Evolutionary conservation across 2,797 vertebrate species (phyloP).

Genomic region (Rhadinocentrus ornatus): DNA sequence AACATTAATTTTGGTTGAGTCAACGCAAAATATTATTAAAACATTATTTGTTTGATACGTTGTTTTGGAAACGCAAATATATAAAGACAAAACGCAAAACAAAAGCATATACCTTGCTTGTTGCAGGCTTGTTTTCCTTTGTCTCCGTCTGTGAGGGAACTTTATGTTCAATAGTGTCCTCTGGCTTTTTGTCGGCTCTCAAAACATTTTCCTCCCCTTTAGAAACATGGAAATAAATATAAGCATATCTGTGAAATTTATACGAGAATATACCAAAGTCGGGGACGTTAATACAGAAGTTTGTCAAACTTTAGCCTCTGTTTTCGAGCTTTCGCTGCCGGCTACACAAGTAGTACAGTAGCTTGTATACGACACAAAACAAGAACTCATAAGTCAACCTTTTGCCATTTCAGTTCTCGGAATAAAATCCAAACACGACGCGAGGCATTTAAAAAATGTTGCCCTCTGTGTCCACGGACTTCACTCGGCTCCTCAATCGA

Average conservation of each 20-base stretch:
- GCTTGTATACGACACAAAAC: neutral
- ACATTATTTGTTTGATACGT: neutral
- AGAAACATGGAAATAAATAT: slow-evolving; percentile 15
- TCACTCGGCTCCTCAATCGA: neutral
- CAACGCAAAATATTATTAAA: neutral
- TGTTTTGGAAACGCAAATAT: neutral
- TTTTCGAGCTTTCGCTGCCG: slow-evolving; percentile 3
- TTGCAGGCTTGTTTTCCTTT: slow-evolving; percentile 85
- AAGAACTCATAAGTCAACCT: slow-evolving; percentile 54
- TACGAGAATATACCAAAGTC: accelerated
- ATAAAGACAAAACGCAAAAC: too few species aligned
- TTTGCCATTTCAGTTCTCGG: slow-evolving; percentile 74
- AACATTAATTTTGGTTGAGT: neutral
- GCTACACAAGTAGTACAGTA: neutral
- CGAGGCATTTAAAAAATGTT: neutral
- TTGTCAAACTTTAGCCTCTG: neutral
- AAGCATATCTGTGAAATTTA: neutral
- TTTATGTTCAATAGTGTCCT: slow-evolving; percentile 69
- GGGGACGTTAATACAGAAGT: slow-evolving; percentile 2
- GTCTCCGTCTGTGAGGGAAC: slow-evolving; percentile 69
- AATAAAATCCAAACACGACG: slow-evolving; percentile 11
- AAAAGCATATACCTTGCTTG: slow-evolving; percentile 78
- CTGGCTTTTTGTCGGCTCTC: slow-evolving; percentile 74
- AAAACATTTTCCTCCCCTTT: slow-evolving; percentile 85
- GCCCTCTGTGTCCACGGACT: neutral